Base-by-base conservation (phyloP, 2,888 invertebrate species). In the Hypsopygia costalis region DNA sequence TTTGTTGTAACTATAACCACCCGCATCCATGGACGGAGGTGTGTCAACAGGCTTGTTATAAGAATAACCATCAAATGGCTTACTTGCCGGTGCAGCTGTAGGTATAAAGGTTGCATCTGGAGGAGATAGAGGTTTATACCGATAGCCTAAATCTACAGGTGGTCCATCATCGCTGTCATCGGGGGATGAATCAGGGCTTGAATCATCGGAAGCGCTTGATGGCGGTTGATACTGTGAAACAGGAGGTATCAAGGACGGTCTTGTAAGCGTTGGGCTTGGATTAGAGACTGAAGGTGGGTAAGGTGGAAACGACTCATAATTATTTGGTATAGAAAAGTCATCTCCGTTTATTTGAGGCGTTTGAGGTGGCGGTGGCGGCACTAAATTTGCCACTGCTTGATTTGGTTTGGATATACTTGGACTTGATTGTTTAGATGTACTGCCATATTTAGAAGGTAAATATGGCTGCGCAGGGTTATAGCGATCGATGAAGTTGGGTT, bases 391-490 rank as follows among this genome's bases (percentile, higher is more conserved):
- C 1, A 76, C 69, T 6, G 78, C 54, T 45, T 70, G 74, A 1
- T 54, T 41, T 11, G 76, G 66, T 1, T 56, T 44, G 25, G 25
- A n/a, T 6, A 51, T 36, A 28, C 40, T 47, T n/a, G 64, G 56
- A 44, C 52, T 59, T 1, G 76, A 69, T 44, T 76, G 77, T 49
- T 82, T 78, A n/a, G 77, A 66, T 43, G 78, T 78, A 42, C 56
- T 64, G 6, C 78, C 79, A 42, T 81, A 82, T 10, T 53, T 59
- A 29, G 68, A 69, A 1, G 86, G 86, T 43, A 89, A 66, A 57
- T 88, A 86, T 1, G 89, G 85, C 49, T 88, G 86, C 2, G 88
- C 88, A n/a, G 89, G 85, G 57, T 89, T 89, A 49, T 85, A 90
- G 10, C 89, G 72, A 45, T 90, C 89, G 36, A 87, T 63, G 4